A percentile compares a stretch with the other conserved stretches of the same genome.
These are phyloP conservation scores for Stenurella melanura DNA, from an alignment of 2,888 invertebrate genomes.

Conservation along the genomic window DNA sequence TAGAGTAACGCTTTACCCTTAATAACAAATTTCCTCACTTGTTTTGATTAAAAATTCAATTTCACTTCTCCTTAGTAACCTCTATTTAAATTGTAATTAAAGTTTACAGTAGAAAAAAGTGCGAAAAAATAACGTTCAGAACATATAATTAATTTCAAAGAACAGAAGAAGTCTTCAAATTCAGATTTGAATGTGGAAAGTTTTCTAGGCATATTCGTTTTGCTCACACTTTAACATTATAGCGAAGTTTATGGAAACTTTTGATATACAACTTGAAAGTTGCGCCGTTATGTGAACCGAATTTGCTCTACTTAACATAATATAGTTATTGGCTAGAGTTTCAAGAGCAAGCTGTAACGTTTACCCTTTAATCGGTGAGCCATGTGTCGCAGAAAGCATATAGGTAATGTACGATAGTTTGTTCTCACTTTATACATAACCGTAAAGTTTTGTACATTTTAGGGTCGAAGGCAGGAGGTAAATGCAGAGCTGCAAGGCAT, in stretches of 20 bases:
- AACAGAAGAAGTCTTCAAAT: conserved; percentile 36
- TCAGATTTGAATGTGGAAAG: conserved; percentile 38
- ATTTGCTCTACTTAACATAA: conserved; percentile 64
- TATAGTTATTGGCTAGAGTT: conserved; percentile 66
- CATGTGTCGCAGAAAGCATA: conserved; percentile 65
- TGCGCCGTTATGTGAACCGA: conserved; percentile 56
- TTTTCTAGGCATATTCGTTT: conserved; percentile 42
- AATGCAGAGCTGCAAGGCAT: conserved; percentile 41
- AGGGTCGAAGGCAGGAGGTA: conserved; percentile 42
- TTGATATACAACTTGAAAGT: conserved; percentile 58
- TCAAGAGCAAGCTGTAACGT: conserved; percentile 65
- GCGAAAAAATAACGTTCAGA: conserved; percentile 21
- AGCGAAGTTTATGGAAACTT: conserved; percentile 52
- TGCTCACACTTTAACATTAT: conserved; percentile 46
- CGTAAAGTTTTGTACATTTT: conserved; percentile 62
- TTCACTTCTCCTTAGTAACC: not conserved
- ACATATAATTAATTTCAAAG: conserved; percentile 29
- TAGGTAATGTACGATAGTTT: conserved; percentile 67
- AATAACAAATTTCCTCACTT: not conserved
- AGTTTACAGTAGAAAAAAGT: not conserved
- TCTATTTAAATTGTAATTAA: not conserved
- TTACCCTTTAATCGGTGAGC: conserved; percentile 66
- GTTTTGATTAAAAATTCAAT: not conserved
- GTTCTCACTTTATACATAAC: conserved; percentile 65
- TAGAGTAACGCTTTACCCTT: not conserved